These are phyloP conservation scores for Cheilosia vernalis DNA, from an alignment of 2,888 invertebrate genomes.

Conservation along the genomic window DNA sequence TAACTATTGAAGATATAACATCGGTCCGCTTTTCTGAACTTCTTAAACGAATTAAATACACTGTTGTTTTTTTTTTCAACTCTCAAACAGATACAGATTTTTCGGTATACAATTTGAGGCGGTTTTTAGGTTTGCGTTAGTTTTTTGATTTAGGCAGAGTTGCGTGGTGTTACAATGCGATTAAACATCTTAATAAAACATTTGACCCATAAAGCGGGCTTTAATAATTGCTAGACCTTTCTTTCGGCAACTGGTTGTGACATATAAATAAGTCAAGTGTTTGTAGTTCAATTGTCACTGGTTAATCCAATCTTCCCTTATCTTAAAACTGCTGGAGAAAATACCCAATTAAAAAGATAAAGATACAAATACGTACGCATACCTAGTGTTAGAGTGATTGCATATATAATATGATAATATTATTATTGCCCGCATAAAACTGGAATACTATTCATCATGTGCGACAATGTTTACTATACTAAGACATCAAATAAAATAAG, in stretches of 20 bases:
- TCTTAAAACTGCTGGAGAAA: slow-evolving; percentile 10
- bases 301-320: not conserved
- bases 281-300: not conserved
- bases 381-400: not conserved
- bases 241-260: slow-evolving; percentile 46
- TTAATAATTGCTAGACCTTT: not conserved
- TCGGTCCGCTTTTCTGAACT: slow-evolving; percentile 37
- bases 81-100: slow-evolving; percentile 61
- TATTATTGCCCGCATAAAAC: not conserved
- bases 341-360: not conserved
- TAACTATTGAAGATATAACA: slow-evolving; percentile 52
- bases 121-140: slow-evolving; percentile 27
- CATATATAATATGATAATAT: not conserved
- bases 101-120: slow-evolving; percentile 54
- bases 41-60: slow-evolving; percentile 13
- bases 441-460: slow-evolving; percentile 14
- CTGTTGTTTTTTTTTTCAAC: slow-evolving; percentile 8
- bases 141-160: no score
- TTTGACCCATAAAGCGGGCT: slow-evolving; percentile 9
- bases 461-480: slow-evolving; percentile 21
- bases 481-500: slow-evolving; percentile 3
- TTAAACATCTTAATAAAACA: slow-evolving; percentile 8
- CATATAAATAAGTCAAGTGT: slow-evolving; percentile 15
- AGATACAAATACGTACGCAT: not conserved
- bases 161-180: no score